Conservation (phyloP, 2,113 vertebrate species). For the Corythaeola cristata region DNA sequence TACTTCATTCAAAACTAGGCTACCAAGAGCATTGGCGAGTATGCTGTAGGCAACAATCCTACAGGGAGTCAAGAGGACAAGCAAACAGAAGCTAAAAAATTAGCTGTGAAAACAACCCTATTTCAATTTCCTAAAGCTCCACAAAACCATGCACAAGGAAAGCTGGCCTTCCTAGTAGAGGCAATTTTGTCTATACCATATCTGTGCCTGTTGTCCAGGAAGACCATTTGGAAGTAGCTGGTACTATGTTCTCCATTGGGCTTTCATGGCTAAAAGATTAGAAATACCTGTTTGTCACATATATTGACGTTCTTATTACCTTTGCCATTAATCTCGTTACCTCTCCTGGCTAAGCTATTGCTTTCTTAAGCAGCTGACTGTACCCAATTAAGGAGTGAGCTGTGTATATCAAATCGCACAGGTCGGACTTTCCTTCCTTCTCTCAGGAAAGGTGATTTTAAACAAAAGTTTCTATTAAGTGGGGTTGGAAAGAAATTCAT, state of each 20-base stretch:
- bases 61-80: not conserved
- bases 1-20: not conserved
- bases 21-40: not conserved
- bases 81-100: not conserved
- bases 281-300: slow-evolving; percentile 13
- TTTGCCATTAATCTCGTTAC: slow-evolving; percentile 42
- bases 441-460: slow-evolving; percentile 29
- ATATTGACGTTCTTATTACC: slow-evolving; percentile 6
- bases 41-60: not conserved
- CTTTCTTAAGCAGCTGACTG: slow-evolving; percentile 25
- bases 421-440: not conserved
- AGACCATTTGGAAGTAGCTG: not conserved
- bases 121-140: not conserved
- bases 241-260: not conserved
- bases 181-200: not conserved
- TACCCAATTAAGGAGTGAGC: slow-evolving; percentile 6
- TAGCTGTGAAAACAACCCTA: not conserved
- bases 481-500: slow-evolving; percentile 17
- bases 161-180: not conserved
- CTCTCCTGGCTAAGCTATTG: not conserved
- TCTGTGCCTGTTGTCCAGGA: not conserved
- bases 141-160: not conserved
- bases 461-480: slow-evolving; percentile 23
- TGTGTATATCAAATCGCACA: not conserved
- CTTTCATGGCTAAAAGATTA: not conserved